A percentile compares a stretch with the other conserved stretches of the same genome.
These are phyloP conservation scores for Galerucella pusilla DNA, from an alignment of 2,888 invertebrate species.

Conservation along the genomic window DNA sequence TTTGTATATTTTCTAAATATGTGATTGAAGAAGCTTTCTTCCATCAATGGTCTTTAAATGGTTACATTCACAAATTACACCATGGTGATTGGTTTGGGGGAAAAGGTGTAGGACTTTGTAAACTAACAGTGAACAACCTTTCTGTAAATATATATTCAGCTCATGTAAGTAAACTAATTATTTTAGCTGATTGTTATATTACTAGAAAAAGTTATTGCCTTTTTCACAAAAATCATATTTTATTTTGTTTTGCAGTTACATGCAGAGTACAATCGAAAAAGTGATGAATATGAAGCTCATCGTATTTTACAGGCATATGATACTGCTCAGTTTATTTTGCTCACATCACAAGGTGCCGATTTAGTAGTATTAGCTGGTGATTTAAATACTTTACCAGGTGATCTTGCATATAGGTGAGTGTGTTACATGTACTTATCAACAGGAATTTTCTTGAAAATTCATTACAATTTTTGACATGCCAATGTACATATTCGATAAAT, in stretches of 20 bases:
- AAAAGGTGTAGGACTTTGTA: slow-evolving; percentile 90
- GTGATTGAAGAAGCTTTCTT: slow-evolving; percentile 88
- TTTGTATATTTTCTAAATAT: slow-evolving; percentile 87
- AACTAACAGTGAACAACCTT: slow-evolving; percentile 75
- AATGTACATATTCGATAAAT: too few species aligned
- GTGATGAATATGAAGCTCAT: slow-evolving; percentile 93
- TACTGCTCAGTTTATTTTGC: slow-evolving; percentile 91
- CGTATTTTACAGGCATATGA: slow-evolving; percentile 94
- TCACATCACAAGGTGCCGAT: slow-evolving; percentile 83
- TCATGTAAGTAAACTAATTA: slow-evolving; percentile 77
- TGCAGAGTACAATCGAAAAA: slow-evolving; percentile 88
- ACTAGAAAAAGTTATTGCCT: too few species aligned
- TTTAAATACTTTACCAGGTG: slow-evolving; percentile 90
- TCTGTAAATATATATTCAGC: slow-evolving; percentile 89
- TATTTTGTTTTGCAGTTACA: slow-evolving; percentile 76
- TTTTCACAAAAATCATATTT: not conserved
- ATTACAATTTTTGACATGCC: too few species aligned
- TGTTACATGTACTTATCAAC: not conserved
- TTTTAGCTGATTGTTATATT: not conserved
- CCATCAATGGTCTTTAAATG: slow-evolving; percentile 96
- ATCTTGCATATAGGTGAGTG: slow-evolving; percentile 77
- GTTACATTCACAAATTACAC: slow-evolving; percentile 93
- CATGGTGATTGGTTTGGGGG: slow-evolving; percentile 99
- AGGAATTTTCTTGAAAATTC: not conserved
- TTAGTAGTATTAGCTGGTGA: slow-evolving; percentile 92